Evolutionary conservation across 2,113 vertebrate species (phyloP), one percentile per base, ranked within the genome.

Genomic region (Pyxicephalus adspersus): DNA sequence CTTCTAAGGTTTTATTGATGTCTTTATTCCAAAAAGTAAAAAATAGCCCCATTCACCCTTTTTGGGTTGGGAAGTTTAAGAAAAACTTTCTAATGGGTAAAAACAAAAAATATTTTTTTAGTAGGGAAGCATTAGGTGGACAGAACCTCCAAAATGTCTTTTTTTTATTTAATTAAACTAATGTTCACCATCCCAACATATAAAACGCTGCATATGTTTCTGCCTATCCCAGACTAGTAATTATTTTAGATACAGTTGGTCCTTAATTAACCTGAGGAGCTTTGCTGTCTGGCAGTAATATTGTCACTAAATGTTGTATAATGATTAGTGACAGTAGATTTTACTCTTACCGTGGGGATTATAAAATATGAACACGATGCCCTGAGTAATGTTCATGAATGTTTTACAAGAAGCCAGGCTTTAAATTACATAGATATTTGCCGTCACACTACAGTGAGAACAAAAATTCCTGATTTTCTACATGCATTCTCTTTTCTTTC

Each of bases 401-500:
- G 76, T 85, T 86, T 90, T 86, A 83, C 86, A 87, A 64, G 57
- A 87, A 70, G 70, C 11, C 83, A 34, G n/a, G 86, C 85, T 54
- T 82, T 86, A 87, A 71, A 54, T 85, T 60, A 84, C 77, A 84
- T 86, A 78, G 72, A 85, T 88, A 89, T 88, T 92, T 89, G 88
- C 84, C 29, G 72, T 87, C 74, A 84, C 19, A 18, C n/a, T 87
- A 72, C 72, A 86, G 83, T 84, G 65, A 51, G 85, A 34, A 77
- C 84, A 22, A 63, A 22, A 4, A 85, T 74, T 87, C 83, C 65
- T 72, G 64, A 73, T 57, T 58, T 72, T 67, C 29, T 68, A 22
- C 51, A 13, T 52, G 23, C 13, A 29, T 19, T 31, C 20, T 45
- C 38, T 45, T 45, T 13, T 15, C 9, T 13, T 45, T 45, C 38